These are phyloP conservation scores for Julus scandinavius DNA, from an alignment of 2,888 invertebrate species.

Conservation along the genomic window DNA sequence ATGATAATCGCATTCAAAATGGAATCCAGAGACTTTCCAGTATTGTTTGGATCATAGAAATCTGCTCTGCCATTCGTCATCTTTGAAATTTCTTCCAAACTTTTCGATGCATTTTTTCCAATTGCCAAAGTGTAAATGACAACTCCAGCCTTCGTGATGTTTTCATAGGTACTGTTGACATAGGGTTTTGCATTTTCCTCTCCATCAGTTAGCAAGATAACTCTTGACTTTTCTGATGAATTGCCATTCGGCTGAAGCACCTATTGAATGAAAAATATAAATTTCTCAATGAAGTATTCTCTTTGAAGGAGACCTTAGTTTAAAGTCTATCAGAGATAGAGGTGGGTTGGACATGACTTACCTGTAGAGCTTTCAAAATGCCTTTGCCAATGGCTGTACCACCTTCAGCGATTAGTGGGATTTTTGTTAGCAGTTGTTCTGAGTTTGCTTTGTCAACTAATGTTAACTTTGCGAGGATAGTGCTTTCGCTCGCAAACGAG, in stretches of 20 bases:
- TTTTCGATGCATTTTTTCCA: slow-evolving; percentile 55
- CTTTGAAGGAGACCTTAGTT: too few species aligned
- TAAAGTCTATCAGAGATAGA: neutral
- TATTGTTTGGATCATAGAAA: slow-evolving; percentile 52
- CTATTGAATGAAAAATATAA: slow-evolving; percentile 1
- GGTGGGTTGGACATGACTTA: neutral
- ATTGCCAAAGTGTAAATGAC: slow-evolving; percentile 59
- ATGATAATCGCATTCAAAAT: slow-evolving; percentile 16
- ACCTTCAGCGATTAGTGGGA: slow-evolving; percentile 59
- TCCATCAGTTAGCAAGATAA: slow-evolving; percentile 56
- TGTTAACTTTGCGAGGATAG: slow-evolving; percentile 55
- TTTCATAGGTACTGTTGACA: slow-evolving; percentile 58
- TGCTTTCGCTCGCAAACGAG: slow-evolving; percentile 58
- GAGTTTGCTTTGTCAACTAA: slow-evolving; percentile 28
- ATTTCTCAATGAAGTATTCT: neutral
- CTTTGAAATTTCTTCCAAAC: slow-evolving; percentile 57
- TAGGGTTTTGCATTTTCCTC: slow-evolving; percentile 58
- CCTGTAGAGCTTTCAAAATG: slow-evolving; percentile 54
- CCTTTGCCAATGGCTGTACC: slow-evolving; percentile 57
- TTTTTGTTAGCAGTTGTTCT: neutral
- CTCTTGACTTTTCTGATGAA: slow-evolving; percentile 52
- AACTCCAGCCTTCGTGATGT: slow-evolving; percentile 59
- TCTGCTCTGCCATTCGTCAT: slow-evolving; percentile 59
- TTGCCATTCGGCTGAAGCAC: slow-evolving; percentile 48
- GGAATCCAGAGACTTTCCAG: neutral